These are phyloP conservation scores for Fistularia tabacaria DNA, from an alignment of 2,797 vertebrate genomes.

Conservation along the genomic window DNA sequence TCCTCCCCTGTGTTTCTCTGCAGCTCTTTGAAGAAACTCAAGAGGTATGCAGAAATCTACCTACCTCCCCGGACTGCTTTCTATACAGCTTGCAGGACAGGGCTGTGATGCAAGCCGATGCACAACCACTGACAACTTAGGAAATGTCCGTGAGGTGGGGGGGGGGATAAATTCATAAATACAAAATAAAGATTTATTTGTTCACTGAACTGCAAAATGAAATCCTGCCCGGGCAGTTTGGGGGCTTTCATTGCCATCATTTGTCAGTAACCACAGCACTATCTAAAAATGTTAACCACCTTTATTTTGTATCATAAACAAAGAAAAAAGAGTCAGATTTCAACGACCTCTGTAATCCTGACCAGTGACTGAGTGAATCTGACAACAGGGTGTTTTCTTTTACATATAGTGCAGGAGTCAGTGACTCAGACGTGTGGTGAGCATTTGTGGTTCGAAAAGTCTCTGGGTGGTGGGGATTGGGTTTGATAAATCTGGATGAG, in stretches of 20 bases:
- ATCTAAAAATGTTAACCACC: slow-evolving; percentile 63
- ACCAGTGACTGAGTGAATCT: slow-evolving; percentile 44
- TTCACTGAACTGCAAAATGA: neutral
- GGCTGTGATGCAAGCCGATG: neutral
- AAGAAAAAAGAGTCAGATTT: slow-evolving; percentile 76
- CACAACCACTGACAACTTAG: neutral
- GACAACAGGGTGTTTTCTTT: slow-evolving; percentile 22
- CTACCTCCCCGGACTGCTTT: slow-evolving; percentile 19
- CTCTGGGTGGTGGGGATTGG: slow-evolving; percentile 53
- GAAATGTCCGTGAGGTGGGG: no score
- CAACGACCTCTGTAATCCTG: slow-evolving; percentile 71
- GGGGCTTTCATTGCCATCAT: neutral
- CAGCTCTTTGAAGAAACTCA: slow-evolving; percentile 70
- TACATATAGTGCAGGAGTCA: slow-evolving; percentile 77
- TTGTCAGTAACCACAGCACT: slow-evolving; percentile 56
- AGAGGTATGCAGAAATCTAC: slow-evolving; percentile 62
- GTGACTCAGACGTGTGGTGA: slow-evolving; percentile 68
- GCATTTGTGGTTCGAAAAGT: slow-evolving; percentile 86
- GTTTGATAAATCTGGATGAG: slow-evolving; percentile 59
- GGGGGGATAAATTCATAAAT: no score
- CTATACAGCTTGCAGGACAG: neutral
- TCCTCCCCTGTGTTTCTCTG: slow-evolving; percentile 57
- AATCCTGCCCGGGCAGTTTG: neutral
- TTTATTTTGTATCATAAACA: slow-evolving; percentile 77
- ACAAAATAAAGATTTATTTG: no score